These are phyloP conservation scores for Melanocharis versteri DNA, from an alignment of 2,113 vertebrate genomes.

Conservation along the genomic window DNA sequence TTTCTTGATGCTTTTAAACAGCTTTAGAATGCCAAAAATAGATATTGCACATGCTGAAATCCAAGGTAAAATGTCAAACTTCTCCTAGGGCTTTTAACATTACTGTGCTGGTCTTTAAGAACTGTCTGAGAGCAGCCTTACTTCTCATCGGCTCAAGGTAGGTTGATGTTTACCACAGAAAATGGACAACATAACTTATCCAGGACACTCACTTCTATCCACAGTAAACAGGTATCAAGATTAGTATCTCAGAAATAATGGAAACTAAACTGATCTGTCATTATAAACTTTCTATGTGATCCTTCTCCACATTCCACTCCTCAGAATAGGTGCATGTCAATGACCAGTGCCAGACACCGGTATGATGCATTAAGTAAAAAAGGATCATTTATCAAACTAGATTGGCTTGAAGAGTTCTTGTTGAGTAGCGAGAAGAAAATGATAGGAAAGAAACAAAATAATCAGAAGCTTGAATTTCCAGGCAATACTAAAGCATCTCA, in stretches of 20 bases:
- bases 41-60: neutral
- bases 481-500: neutral
- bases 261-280: neutral
- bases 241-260: neutral
- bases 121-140: neutral
- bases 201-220: neutral
- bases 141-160: neutral
- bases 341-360: neutral
- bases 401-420: neutral
- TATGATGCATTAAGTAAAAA: neutral
- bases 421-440: neutral
- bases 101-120: neutral
- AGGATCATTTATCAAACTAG: neutral
- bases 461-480: neutral
- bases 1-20: neutral
- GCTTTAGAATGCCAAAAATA: neutral
- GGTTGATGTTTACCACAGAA: neutral
- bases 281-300: rapidly evolving
- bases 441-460: neutral
- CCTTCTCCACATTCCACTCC: neutral
- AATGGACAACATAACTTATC: neutral
- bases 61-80: neutral
- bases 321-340: neutral
- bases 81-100: neutral
- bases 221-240: neutral